phyloP scores from a whole-genome alignment of 1,140 invertebrate genomes.

The Limonius californicus region DNA sequence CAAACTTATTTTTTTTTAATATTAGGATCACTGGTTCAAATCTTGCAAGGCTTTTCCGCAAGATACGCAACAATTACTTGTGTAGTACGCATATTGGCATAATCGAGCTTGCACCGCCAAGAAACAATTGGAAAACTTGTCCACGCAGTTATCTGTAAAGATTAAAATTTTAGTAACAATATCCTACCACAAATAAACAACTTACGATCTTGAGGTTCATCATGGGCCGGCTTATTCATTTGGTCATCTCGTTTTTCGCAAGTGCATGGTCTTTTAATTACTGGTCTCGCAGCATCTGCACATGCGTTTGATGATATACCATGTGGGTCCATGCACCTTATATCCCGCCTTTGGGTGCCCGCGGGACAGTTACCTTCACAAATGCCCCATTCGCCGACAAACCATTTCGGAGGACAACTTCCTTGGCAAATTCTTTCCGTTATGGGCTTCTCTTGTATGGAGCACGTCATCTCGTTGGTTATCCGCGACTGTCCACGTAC shows the following conservation, averaged over 20 bases:
- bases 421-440: slow-evolving; percentile 49
- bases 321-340: slow-evolving; percentile 56
- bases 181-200: too few relatives aligned
- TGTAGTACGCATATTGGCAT: slow-evolving; percentile 78
- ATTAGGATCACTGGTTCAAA: too few relatives aligned
- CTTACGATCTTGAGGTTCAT: slow-evolving; percentile 45
- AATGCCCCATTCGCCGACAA: slow-evolving; percentile 58
- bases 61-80: slow-evolving; percentile 70
- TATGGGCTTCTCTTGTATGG: slow-evolving; percentile 35
- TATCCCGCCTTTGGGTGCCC: slow-evolving; percentile 58
- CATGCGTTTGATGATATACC: slow-evolving; percentile 36
- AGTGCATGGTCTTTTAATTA: slow-evolving; percentile 37
- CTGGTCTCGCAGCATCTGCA: slow-evolving; percentile 34
- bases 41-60: slow-evolving; percentile 51
- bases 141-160: slow-evolving; percentile 57
- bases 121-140: slow-evolving; percentile 69
- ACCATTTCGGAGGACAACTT: slow-evolving; percentile 56
- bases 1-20: too few relatives aligned
- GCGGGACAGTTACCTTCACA: slow-evolving; percentile 56
- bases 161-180: slow-evolving; percentile 4
- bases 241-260: slow-evolving; percentile 33
- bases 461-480: slow-evolving; percentile 43
- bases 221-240: slow-evolving; percentile 37
- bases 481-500: slow-evolving; percentile 40
- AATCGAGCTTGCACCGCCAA: slow-evolving; percentile 73